Conservation (phyloP, 1,140 invertebrate genomes). For the Lordiphosa collinella region DNA sequence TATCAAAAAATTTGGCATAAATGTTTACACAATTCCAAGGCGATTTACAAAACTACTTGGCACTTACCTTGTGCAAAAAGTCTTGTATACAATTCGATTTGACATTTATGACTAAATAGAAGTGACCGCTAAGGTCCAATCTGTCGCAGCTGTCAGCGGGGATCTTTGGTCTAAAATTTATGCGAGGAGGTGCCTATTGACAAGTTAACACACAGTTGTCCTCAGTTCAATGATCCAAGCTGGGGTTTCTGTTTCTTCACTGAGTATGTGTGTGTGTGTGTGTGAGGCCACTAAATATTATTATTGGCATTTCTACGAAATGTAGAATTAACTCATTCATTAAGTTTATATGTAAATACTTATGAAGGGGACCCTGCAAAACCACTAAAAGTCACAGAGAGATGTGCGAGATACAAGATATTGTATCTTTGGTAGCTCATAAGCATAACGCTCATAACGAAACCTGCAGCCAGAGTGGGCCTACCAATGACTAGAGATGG, state of each 20-base stretch:
- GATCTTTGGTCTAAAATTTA: conserved; percentile 3
- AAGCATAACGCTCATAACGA: conserved; percentile 56
- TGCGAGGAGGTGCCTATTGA: background rate
- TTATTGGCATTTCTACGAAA: conserved; percentile 65
- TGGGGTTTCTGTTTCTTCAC: conserved; percentile 17
- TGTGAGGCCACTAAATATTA: conserved; percentile 40
- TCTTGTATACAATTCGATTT: conserved; percentile 29
- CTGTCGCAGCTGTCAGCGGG: conserved; percentile 11
- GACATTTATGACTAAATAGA: conserved; percentile 24
- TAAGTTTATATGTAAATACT: conserved; percentile 52
- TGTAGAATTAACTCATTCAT: conserved; percentile 61
- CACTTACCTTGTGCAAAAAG: conserved; percentile 16
- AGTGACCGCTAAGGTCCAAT: conserved; percentile 3
- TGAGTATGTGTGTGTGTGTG: conserved; percentile 18
- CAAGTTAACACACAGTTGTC: conserved; percentile 9
- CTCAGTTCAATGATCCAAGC: conserved; percentile 46
- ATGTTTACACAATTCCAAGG: conserved; percentile 27
- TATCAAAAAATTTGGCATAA: conserved; percentile 15
- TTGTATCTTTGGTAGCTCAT: conserved; percentile 43
- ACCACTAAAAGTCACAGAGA: conserved; percentile 31
- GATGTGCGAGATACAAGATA: conserved; percentile 19
- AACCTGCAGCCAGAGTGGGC: conserved; percentile 28
- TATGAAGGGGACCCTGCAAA: conserved; percentile 4
- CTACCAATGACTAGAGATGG: conserved; percentile 11
- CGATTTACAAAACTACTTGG: conserved; percentile 13